A percentile compares a stretch with the other conserved stretches of the same genome.
Conservation (phyloP, 2,888 invertebrate genomes). For the Conomelus anceps region DNA sequence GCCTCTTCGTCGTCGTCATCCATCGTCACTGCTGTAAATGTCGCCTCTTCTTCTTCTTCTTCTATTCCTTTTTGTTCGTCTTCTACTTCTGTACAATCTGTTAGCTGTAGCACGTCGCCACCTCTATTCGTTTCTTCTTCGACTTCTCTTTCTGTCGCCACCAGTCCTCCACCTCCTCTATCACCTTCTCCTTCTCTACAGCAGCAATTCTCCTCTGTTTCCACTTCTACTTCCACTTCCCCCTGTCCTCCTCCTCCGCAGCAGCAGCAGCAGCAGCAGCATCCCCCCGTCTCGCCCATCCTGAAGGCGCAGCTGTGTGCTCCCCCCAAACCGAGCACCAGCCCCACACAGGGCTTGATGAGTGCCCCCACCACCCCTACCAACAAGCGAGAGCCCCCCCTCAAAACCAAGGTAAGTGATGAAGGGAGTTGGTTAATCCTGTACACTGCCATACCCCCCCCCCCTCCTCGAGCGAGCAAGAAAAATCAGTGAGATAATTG, state of each 20-base stretch:
- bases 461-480: too few species aligned
- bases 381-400: constrained; percentile 30
- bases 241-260: constrained; percentile 66
- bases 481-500: background rate
- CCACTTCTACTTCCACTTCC: constrained; percentile 36
- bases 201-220: constrained; percentile 22
- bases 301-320: constrained; percentile 77
- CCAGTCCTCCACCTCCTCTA: constrained; percentile 19
- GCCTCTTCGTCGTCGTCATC: background rate
- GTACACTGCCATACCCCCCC: too few species aligned
- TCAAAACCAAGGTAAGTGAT: constrained; percentile 30
- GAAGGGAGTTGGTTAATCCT: too few species aligned
- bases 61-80: too few species aligned
- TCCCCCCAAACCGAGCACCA: constrained; percentile 49
- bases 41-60: constrained; percentile 7
- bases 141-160: constrained; percentile 19
- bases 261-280: background rate
- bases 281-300: constrained; percentile 65
- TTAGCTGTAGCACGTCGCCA: background rate
- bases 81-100: background rate
- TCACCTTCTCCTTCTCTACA: too few species aligned
- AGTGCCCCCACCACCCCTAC: constrained; percentile 21
- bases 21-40: constrained; percentile 3
- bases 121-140: background rate
- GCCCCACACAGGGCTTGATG: background rate